phyloP scores from a whole-genome alignment of 2,888 invertebrate species.

The Hemaris fuciformis region DNA sequence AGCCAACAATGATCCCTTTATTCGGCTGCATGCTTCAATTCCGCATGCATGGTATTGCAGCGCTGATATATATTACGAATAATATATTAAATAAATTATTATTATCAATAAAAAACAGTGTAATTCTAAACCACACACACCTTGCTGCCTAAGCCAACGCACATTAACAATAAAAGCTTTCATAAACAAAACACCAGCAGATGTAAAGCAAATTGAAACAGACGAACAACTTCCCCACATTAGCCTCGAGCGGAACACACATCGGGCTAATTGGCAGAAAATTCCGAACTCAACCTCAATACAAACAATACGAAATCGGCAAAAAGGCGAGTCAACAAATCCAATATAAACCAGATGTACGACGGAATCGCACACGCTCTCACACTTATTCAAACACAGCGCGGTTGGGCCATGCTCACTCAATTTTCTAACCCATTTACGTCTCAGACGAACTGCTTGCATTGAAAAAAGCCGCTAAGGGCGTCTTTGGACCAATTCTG shows the following conservation, averaged over 20 bases:
- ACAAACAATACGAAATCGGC: slow-evolving; percentile 27
- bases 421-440: slow-evolving; percentile 82
- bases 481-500: neutral
- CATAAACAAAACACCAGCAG: neutral
- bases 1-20: too few species aligned
- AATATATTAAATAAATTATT: too few species aligned
- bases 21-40: too few species aligned
- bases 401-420: slow-evolving; percentile 67
- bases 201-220: neutral
- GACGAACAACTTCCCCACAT: slow-evolving; percentile 1
- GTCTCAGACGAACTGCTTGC: slow-evolving; percentile 72
- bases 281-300: slow-evolving; percentile 17
- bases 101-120: too few species aligned
- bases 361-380: slow-evolving; percentile 56
- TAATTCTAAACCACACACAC: too few species aligned
- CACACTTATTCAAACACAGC: slow-evolving; percentile 71
- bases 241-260: neutral
- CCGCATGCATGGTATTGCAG: too few species aligned
- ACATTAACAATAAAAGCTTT: neutral
- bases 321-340: slow-evolving; percentile 37
- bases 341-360: slow-evolving; percentile 60
- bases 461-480: slow-evolving; percentile 39
- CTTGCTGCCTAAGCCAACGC: too few species aligned
- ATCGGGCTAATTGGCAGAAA: slow-evolving; percentile 13
- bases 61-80: too few species aligned